Base-by-base conservation (phyloP, 2,797 vertebrate genomes). In the Aotus griseimembra region DNA sequence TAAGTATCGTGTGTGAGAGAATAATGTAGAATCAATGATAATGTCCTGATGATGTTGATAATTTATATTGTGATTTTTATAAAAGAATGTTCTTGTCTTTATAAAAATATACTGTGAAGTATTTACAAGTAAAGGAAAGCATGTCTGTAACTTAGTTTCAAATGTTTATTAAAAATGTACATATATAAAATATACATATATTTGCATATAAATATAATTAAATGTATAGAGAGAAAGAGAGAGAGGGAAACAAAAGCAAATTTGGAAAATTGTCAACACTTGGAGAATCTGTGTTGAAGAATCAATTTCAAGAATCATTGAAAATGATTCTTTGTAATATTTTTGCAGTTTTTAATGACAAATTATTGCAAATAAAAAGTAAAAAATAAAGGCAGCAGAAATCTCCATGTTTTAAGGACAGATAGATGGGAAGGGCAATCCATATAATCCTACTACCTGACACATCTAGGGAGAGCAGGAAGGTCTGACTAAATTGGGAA, bases 321-420 rank as follows among this genome's bases (percentile, higher is more conserved):
- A n/a, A 67, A 67, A 67, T n/a, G 33, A 58, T 90, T 72, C 77
- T 88, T 93, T 72, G 46, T 85, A 92, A 70, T 77, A 70, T 39
- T 91, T 96, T 95, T 33, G 36, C 13, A 83, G 7, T 70, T 93
- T 91, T 89, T 73, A 64, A 39, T 93, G 77, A 64, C 12, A 58
- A 93, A 41, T 95, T 77, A 89, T 95, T 88, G 94, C 41, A 39
- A 93, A 97, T 33, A 75, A 85, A 85, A 93, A 41, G 52, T 84
- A 80, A 81, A 33, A 94, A 94, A n/a, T 10, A 64, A 77, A 84
- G 14, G 24, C 58, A 77, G 26, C n/a, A 82, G 36, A 93, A 57
- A 46, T 72, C 33, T 48, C 17, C 19, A 48, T 57, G 41, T 57
- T 95, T 93, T 72, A 72, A 88, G 44, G 30, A 15, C 44, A 89